Evolutionary conservation across 2,888 invertebrate genomes (phyloP), one percentile per base, ranked within the genome.

Genomic region (Protula sp.): DNA sequence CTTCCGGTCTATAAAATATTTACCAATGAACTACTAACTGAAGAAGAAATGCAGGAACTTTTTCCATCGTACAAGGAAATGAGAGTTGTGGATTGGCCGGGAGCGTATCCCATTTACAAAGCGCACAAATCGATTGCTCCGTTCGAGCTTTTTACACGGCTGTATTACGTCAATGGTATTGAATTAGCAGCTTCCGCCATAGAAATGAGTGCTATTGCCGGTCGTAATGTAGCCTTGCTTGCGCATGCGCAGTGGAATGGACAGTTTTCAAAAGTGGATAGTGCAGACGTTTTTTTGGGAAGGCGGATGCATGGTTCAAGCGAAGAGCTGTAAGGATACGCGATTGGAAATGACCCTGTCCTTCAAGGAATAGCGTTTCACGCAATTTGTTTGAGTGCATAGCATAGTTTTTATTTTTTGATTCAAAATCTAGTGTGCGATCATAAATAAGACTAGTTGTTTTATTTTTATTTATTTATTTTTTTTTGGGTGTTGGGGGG

Each of bases 131-230:
- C 14, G 22, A n/a, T 50, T 24, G 22, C 50, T 22, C 4, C 50
- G 24, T 50, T 50, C 24, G 5, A 9, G 24, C 24, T 50, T 5
- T 5, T 22, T 50, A 24, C 14, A 5, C 24, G 24, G 5, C 14
- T 50, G 50, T 50, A 22, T 50, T 50, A 50, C 24, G 5, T 24
- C 9, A 50, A 50, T 50, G 50, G 22, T 22, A 50, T 50, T 22
- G 50, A 50, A 24, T 22, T 50, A 26, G 50, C 50, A 22, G 50
- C 50, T 50, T 50, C 50, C 14, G 50, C 50, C 24, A 50, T 50
- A 5, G 50, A 50, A 50, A 50, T 50, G 50, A 50, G 50, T 26
- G 24, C 24, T 19, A 50, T 50, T 24, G 50, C 22, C 14, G 50
- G 22, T 5, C 14, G 24, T 22, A 50, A 50, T 50, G 9, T 24